Evolutionary conservation across 1,140 invertebrate genomes (phyloP), one percentile per base, ranked within the genome.

Genomic region (Metopolophium dirhodum): DNA sequence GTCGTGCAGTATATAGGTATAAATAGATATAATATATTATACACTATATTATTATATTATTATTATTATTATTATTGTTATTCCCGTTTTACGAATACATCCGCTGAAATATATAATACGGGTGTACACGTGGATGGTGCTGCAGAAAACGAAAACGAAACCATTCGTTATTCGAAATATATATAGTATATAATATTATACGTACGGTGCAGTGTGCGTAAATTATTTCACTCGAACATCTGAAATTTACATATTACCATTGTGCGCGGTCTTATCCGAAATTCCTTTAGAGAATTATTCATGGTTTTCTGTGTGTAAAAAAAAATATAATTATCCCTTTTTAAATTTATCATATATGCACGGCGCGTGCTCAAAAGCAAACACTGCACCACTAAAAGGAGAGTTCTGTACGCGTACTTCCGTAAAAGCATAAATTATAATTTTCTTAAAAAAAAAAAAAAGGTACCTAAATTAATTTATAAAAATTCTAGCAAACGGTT

Each of bases 241-340:
- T 89, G 87, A 54, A 51, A 90, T 90, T 90, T 57, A 57, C 88
- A 90, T 57, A 90, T 90, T 57, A 57, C 51, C 30, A 57, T 90
- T 90, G 88, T 90, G 88, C 61, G 57, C 9, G 41, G 54, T 57
- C 88, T 90, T 90, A 90, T 37, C 88, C 88, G 7, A 90, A 90
- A 61, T 90, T 90, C 54, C 54, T 90, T 61, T 61, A 41, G 35
- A 90, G 54, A 90, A 90, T 90, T 90, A 90, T 90, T 90, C 51
- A 90, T 90, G 54, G 35, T 57, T 90, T 57, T 37, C n/a, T 23
- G 37, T 30, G 37, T 18, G n/a, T 18, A 57, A 54, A 61, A 54
- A 61, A 37, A 90, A 90, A 90, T 61, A 61, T 90, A 61, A 61
- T 90, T 90, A 90, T 90, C 51, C 88, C 37, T 61, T 90, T 90